These are phyloP conservation scores for Kryptopterus vitreolus DNA, from an alignment of 2,797 vertebrate genomes.

Conservation along the genomic window DNA sequence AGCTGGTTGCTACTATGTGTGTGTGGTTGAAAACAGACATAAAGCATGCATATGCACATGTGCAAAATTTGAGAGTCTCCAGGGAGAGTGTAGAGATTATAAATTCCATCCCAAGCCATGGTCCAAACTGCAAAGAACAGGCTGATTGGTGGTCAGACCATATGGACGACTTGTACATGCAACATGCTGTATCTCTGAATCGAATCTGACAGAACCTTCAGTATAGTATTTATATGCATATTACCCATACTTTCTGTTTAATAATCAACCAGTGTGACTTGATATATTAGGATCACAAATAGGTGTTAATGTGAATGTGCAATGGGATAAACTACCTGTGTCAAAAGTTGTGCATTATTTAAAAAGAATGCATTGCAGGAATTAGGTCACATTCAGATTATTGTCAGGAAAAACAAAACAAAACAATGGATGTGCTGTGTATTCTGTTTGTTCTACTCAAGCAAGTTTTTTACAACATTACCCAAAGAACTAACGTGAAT, in stretches of 20 bases:
- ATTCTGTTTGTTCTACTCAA: background rate
- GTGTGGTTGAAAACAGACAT: background rate
- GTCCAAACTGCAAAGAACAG: constrained; percentile 11
- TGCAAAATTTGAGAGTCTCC: background rate
- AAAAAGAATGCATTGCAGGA: background rate
- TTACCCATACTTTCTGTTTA: background rate
- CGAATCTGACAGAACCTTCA: background rate
- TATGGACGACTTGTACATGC: constrained; percentile 11
- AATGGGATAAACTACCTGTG: background rate
- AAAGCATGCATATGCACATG: background rate
- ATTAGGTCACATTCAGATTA: background rate
- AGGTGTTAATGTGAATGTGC: background rate
- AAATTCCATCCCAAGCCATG: constrained; percentile 19
- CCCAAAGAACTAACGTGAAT: background rate
- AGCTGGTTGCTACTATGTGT: constrained; percentile 23
- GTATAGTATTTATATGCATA: background rate
- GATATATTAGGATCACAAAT: background rate
- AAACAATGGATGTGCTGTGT: background rate
- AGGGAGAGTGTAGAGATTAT: constrained; percentile 25
- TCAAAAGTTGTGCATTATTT: background rate
- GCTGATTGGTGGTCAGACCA: constrained; percentile 26
- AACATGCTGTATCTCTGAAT: constrained; percentile 4
- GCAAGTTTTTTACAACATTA: background rate
- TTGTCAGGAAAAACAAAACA: background rate
- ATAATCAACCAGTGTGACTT: background rate